Evolutionary conservation across 2,888 invertebrate genomes (phyloP), one percentile per base, ranked within the genome.

Genomic region (Horisme vitalbata): DNA sequence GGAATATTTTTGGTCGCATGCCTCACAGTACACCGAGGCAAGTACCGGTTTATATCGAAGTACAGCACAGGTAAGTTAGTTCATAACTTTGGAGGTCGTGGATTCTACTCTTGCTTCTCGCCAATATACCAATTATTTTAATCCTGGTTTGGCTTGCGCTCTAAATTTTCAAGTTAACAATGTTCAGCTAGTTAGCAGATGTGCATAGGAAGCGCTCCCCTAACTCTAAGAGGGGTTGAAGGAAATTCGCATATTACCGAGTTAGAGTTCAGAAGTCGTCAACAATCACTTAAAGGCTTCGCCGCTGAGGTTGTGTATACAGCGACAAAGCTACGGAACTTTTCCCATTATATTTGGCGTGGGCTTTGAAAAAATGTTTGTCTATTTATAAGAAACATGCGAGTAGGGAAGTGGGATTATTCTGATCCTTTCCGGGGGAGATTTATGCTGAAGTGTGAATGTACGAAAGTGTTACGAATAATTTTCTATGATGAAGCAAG

Each of bases 211-310:
- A 28, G 8, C 28, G 28, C 13, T 2, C 28, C 12, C 13, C 14
- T 14, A 13, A 10, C 31, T 14, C 10, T n/a, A 15, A 20, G 7
- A 6, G 11, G 32, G 11, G 10, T 7, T 11, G 21, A 27, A 36
- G 46, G 36, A 36, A 35, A 31, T 30, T 36, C 31, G 26, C 38
- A 12, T 35, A 18, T 31, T 30, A 31, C 30, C 24, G 38, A 48
- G 48, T 41, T 41, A 35, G 33, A 43, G 39, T 4, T 7, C 23
- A 26, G 13, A 39, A 31, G 21, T 27, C 38, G 44, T 38, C 48
- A 44, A 46, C 46, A 35, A 41, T 35, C 48, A 48, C 47, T 47
- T 37, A 35, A 31, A 41, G 41, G 41, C 47, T 41, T 41, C 28
- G 14, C 4, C 20, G 11, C 36, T 4, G 23, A 35, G 15, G 15